phyloP scores from a whole-genome alignment of 92 coral and sea anemone genomes.

The Galaxea fascicularis region DNA sequence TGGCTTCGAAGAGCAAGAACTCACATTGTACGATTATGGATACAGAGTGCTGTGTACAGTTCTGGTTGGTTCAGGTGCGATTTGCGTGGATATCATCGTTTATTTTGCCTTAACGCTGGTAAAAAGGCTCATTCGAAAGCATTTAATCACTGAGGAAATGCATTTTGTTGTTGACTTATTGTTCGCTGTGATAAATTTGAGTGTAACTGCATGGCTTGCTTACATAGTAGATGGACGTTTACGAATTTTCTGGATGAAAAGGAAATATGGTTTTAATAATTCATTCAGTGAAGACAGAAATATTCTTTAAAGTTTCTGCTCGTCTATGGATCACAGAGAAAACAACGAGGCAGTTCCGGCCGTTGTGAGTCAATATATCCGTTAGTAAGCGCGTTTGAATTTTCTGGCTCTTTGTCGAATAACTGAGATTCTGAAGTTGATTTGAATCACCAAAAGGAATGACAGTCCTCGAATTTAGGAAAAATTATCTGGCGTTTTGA shows the following conservation, averaged over 20 bases:
- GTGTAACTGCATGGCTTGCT: conserved; percentile 59
- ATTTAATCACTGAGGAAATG: conserved; percentile 58
- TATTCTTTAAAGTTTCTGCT: background rate
- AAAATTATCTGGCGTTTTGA: too few relatives aligned
- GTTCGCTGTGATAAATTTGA: conserved; percentile 49
- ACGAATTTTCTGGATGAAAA: conserved; percentile 53
- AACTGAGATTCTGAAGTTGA: too few relatives aligned
- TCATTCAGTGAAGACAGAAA: conserved; percentile 10
- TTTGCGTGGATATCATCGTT: conserved; percentile 58
- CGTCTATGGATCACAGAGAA: background rate
- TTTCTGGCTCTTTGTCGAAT: too few relatives aligned
- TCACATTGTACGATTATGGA: conserved; percentile 55
- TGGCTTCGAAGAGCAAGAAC: conserved; percentile 6
- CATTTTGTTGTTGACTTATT: conserved; percentile 66
- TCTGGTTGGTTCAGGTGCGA: conserved; percentile 66
- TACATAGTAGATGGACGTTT: conserved; percentile 60
- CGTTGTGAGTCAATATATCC: too few relatives aligned
- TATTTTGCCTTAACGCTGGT: conserved; percentile 37
- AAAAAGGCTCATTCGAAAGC: conserved; percentile 33
- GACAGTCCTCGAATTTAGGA: too few relatives aligned
- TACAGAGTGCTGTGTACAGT: conserved; percentile 58
- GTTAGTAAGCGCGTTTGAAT: too few relatives aligned
- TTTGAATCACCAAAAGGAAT: too few relatives aligned
- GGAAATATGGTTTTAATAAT: conserved; percentile 55
- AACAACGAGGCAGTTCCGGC: too few relatives aligned